Conservation (phyloP, 37 sponge, comb jelly and placozoan species). For the Spongilla lacustris region DNA sequence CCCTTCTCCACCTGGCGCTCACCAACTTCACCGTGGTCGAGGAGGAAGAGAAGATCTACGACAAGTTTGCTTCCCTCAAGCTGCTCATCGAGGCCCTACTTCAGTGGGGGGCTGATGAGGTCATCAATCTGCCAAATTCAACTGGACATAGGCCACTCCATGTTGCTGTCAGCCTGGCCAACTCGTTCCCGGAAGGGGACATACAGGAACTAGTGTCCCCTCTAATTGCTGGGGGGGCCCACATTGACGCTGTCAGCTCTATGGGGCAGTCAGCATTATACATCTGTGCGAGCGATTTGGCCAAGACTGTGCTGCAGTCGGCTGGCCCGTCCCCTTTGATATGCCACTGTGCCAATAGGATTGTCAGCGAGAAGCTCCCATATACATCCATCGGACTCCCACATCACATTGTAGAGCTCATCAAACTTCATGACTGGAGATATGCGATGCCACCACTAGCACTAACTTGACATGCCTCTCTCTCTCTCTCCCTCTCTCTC, state of each 20-base stretch:
- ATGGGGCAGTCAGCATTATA: constrained; percentile 28
- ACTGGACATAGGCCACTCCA: constrained; percentile 67
- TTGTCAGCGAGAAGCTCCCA: constrained; percentile 25
- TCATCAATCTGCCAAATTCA: constrained; percentile 39
- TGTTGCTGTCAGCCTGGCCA: constrained; percentile 26
- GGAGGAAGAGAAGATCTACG: constrained; percentile 30
- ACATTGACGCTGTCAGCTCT: constrained; percentile 53
- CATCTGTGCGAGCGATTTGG: constrained; percentile 31
- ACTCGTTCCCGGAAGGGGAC: constrained; percentile 4
- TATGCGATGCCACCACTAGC: not conserved
- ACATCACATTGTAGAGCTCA: constrained; percentile 25
- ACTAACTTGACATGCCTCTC: too few species aligned
- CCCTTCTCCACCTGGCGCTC: constrained; percentile 75
- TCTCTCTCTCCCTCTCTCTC: too few species aligned
- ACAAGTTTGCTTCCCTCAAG: constrained; percentile 24
- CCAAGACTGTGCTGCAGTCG: constrained; percentile 26
- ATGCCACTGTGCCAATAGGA: constrained; percentile 28
- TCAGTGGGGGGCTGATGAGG: constrained; percentile 72
- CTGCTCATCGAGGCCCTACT: constrained; percentile 55
- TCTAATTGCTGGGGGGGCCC: constrained; percentile 39
- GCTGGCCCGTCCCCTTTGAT: constrained; percentile 45
- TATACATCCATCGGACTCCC: constrained; percentile 54
- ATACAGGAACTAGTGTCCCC: constrained; percentile 40
- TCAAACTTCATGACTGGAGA: constrained; percentile 49
- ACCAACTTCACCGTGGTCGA: constrained; percentile 31